These are phyloP conservation scores for Stenodera caucasica DNA, from an alignment of 2,888 invertebrate species.

Conservation along the genomic window DNA sequence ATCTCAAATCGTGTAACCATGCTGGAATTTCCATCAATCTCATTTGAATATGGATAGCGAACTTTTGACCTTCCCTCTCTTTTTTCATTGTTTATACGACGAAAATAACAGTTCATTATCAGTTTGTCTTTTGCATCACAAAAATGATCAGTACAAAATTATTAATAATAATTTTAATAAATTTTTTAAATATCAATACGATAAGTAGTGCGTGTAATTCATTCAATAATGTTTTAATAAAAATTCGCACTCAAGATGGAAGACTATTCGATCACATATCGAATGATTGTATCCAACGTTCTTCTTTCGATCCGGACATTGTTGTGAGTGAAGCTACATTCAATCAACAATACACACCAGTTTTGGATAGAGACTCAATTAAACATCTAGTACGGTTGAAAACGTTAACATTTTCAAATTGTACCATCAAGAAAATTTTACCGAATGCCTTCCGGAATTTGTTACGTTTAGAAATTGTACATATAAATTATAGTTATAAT, in stretches of 20 bases:
- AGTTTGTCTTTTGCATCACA: too few relatives aligned
- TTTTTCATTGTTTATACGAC: too few relatives aligned
- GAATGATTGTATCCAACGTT: conserved; percentile 27
- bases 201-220: conserved; percentile 1
- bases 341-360: conserved; percentile 27
- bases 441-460: conserved; percentile 30
- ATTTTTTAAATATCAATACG: too few relatives aligned
- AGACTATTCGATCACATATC: neutral
- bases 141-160: too few relatives aligned
- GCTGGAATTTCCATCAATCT: too few relatives aligned
- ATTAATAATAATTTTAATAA: too few relatives aligned
- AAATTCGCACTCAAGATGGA: neutral
- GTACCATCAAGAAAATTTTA: conserved; percentile 21
- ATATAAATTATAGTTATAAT: conserved; percentile 12
- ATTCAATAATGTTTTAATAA: neutral
- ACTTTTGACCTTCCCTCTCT: too few relatives aligned
- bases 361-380: conserved; percentile 25
- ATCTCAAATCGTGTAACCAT: too few relatives aligned
- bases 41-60: too few relatives aligned
- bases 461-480: conserved; percentile 15
- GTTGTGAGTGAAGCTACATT: conserved; percentile 24
- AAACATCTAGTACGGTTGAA: conserved; percentile 28
- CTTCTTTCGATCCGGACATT: conserved; percentile 21
- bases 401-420: conserved; percentile 22
- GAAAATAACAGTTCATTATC: too few relatives aligned